Conservation (phyloP, 2,797 vertebrate species). For the Denticeps clupeoides region DNA sequence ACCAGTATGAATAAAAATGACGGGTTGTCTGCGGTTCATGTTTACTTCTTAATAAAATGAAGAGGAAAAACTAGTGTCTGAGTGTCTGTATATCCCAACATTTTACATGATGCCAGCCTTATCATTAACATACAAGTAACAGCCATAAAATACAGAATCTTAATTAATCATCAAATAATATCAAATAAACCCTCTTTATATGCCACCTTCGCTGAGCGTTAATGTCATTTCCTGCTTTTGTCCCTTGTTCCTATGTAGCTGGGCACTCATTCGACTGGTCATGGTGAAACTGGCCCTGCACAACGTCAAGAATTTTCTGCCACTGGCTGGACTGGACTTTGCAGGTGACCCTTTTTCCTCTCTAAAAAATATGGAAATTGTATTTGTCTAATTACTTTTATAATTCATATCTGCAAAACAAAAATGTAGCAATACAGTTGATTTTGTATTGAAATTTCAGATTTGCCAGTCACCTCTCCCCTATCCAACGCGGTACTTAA, state of each 20-base stretch:
- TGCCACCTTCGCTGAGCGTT: not conserved
- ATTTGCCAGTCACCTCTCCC: conserved; percentile 87
- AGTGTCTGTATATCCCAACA: too few species aligned
- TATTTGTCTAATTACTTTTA: too few species aligned
- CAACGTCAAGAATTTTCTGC: conserved; percentile 89
- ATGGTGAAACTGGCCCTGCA: conserved; percentile 88
- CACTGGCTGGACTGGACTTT: conserved; percentile 85
- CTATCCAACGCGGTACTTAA: conserved; percentile 83
- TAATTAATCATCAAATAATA: too few species aligned
- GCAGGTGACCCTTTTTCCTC: conserved; percentile 53
- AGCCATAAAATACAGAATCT: too few species aligned
- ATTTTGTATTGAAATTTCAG: conserved; percentile 42
- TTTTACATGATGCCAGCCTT: not conserved
- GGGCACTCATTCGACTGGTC: conserved; percentile 85
- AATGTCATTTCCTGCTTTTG: not conserved
- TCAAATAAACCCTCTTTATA: too few species aligned
- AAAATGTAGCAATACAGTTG: not conserved
- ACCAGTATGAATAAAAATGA: too few species aligned
- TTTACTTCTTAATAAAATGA: too few species aligned
- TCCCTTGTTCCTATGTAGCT: conserved; percentile 51
- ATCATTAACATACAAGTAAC: too few species aligned
- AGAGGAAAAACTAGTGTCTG: too few species aligned
- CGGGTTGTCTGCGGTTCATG: too few species aligned
- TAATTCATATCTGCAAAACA: not conserved
- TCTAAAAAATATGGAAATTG: too few species aligned